Percentiles rank a stretch among this genome's conserved stretches.
Evolutionary conservation across 2,797 vertebrate genomes (phyloP).

Genomic region (Protosalanx chinensis): DNA sequence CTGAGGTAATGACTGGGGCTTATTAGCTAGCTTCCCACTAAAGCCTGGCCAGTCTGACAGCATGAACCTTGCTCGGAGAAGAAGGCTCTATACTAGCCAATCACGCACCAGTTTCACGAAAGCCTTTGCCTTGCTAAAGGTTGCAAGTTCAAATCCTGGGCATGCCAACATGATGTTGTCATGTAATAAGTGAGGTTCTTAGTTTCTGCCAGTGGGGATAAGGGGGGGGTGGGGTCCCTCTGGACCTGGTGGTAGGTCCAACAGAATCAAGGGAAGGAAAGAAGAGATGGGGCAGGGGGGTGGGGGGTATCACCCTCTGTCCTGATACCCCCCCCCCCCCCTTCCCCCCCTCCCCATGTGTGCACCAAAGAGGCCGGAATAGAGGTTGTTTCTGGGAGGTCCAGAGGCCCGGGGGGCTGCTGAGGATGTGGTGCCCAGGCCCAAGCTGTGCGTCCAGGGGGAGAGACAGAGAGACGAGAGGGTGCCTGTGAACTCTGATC

Average conservation of each 20-base stretch:
- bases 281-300: neutral
- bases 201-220: no score
- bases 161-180: no score
- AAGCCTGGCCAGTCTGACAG: neutral
- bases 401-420: no score
- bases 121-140: neutral
- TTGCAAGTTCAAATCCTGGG: no score
- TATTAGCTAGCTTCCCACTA: neutral
- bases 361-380: neutral
- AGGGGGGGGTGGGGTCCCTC: no score
- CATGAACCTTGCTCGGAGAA: no score
- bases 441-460: slow-evolving; percentile 21
- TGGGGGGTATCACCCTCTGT: no score
- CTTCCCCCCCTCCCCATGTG: neutral
- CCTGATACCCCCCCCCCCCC: neutral
- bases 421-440: slow-evolving; percentile 5
- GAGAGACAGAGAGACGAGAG: slow-evolving; percentile 34
- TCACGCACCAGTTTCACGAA: no score
- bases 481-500: slow-evolving; percentile 61
- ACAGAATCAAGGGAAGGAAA: no score
- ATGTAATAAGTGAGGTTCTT: neutral
- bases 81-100: no score
- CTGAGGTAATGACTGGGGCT: neutral
- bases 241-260: no score
- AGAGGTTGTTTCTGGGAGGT: neutral